A percentile compares a stretch with the other conserved stretches of the same genome.
phyloP scores from a whole-genome alignment of 2,113 vertebrate species.

The Ochotona curzoniae region DNA sequence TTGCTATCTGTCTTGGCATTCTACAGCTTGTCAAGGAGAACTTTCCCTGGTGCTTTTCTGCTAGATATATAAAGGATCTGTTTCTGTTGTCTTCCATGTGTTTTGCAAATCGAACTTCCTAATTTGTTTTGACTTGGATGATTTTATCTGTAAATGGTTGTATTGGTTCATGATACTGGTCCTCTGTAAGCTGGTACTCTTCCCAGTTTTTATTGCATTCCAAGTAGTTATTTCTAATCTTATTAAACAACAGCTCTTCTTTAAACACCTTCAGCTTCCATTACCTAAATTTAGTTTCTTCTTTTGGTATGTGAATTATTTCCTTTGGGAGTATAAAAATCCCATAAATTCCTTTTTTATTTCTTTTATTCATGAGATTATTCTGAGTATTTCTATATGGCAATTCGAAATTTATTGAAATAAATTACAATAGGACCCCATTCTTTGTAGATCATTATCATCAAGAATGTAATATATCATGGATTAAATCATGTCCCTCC shows the following conservation, averaged over 20 bases:
- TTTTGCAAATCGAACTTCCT: slow-evolving; percentile 40
- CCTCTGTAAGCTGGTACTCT: background rate
- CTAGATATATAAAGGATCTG: background rate
- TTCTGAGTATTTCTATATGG: slow-evolving; percentile 54
- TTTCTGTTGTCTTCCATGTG: slow-evolving; percentile 12
- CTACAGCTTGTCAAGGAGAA: slow-evolving; percentile 6
- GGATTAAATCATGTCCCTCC: slow-evolving; percentile 34
- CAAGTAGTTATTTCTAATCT: slow-evolving; percentile 58
- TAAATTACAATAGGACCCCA: slow-evolving; percentile 42
- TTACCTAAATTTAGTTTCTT: slow-evolving; percentile 65
- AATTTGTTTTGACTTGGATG: slow-evolving; percentile 54
- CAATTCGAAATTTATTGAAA: slow-evolving; percentile 68
- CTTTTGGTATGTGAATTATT: slow-evolving; percentile 67
- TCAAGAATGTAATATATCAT: slow-evolving; percentile 33
- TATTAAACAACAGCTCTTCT: slow-evolving; percentile 58
- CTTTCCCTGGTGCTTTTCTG: background rate
- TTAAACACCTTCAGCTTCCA: slow-evolving; percentile 60
- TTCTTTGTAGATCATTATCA: slow-evolving; percentile 67
- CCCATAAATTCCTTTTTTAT: slow-evolving; percentile 70
- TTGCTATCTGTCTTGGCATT: background rate
- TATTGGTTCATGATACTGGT: background rate
- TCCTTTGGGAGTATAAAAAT: slow-evolving; percentile 68
- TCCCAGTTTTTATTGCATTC: slow-evolving; percentile 22
- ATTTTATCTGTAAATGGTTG: slow-evolving; percentile 15
- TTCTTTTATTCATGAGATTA: slow-evolving; percentile 73